Conservation (phyloP, 2,797 vertebrate genomes). For the Acrossocheilus fasciatus region DNA sequence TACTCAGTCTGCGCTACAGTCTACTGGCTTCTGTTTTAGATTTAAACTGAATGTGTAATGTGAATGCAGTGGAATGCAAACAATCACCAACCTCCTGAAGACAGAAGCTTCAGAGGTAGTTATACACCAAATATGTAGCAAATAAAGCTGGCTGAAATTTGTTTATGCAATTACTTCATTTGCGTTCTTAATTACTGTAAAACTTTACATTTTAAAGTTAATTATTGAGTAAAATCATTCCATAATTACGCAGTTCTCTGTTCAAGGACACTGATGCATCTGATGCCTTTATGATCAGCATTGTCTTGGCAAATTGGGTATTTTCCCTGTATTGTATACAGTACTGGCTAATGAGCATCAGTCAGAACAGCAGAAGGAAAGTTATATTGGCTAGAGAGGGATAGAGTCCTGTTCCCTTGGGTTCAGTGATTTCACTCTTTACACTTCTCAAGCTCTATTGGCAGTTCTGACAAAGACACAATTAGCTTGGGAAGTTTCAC, state of each 20-base stretch:
- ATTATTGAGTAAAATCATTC: background rate
- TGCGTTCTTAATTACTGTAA: background rate
- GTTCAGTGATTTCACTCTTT: constrained; percentile 66
- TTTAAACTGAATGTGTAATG: background rate
- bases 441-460: constrained; percentile 69
- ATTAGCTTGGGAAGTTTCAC: constrained; percentile 69
- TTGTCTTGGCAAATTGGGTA: constrained; percentile 37
- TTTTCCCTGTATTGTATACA: constrained; percentile 50
- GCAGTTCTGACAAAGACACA: constrained; percentile 68
- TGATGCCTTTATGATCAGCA: background rate
- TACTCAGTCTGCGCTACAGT: background rate
- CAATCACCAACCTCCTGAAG: background rate
- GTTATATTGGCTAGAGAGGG: constrained; percentile 57
- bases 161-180: background rate
- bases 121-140: background rate
- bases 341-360: constrained; percentile 69
- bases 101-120: background rate
- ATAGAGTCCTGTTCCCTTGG: constrained; percentile 62
- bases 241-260: background rate
- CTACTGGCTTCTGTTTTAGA: constrained; percentile 20
- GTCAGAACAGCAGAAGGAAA: constrained; percentile 68
- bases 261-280: background rate
- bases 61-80: background rate
- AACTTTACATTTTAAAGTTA: background rate
- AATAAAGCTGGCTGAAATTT: background rate